phyloP scores from a whole-genome alignment of 2,113 vertebrate species.

The Poeciliopsis turrubarensis region DNA sequence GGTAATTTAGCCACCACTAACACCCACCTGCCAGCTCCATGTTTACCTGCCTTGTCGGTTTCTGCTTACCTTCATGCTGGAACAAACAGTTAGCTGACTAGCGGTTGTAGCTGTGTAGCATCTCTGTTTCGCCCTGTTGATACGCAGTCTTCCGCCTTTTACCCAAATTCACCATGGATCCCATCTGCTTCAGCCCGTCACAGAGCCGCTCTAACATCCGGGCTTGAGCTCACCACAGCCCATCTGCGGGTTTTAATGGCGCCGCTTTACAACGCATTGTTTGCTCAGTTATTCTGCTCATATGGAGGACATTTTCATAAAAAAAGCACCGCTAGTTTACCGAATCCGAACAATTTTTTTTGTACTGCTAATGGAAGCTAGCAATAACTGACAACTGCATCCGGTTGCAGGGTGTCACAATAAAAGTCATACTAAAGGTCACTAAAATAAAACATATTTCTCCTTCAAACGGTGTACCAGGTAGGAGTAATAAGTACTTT shows the following conservation, averaged over 20 bases:
- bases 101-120: slow-evolving; percentile 39
- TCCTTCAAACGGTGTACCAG: no score
- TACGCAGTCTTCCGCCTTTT: slow-evolving; percentile 72
- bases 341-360: slow-evolving; percentile 55
- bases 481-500: no score
- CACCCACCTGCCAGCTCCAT: background rate
- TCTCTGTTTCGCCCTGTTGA: slow-evolving; percentile 34
- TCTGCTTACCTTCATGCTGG: slow-evolving; percentile 32
- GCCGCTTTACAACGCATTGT: slow-evolving; percentile 14
- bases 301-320: slow-evolving; percentile 1
- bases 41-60: slow-evolving; percentile 29
- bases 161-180: slow-evolving; percentile 44
- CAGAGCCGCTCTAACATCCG: slow-evolving; percentile 11
- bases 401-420: slow-evolving; percentile 34
- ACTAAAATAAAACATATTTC: background rate
- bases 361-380: slow-evolving; percentile 3
- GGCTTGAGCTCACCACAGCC: slow-evolving; percentile 5
- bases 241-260: background rate
- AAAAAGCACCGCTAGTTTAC: slow-evolving; percentile 46
- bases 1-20: background rate
- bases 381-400: background rate
- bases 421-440: slow-evolving; percentile 11
- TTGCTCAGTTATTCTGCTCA: background rate
- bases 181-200: slow-evolving; percentile 54
- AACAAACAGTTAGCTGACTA: slow-evolving; percentile 22